phyloP scores from a whole-genome alignment of 2,888 invertebrate genomes.

The Dorcus parallelipipedus region DNA sequence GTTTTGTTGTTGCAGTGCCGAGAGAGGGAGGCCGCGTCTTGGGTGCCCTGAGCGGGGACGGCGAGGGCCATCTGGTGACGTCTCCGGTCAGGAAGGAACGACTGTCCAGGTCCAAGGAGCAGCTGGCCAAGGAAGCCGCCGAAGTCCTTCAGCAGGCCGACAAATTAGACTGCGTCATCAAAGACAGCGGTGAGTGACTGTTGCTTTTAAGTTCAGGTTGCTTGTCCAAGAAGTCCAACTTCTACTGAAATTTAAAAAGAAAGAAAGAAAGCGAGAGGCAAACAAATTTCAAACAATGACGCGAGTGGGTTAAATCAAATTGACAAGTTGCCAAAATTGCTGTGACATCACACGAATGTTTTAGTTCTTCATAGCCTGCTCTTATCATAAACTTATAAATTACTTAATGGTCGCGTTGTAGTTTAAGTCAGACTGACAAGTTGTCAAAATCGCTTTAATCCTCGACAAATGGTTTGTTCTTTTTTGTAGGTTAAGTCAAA shows the following conservation, averaged over 20 bases:
- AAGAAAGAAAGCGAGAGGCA: no score
- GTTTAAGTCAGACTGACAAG: no score
- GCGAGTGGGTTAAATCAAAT: no score
- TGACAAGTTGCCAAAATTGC: no score
- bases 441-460: no score
- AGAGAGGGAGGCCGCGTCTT: slow-evolving; percentile 47
- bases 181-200: slow-evolving; percentile 33
- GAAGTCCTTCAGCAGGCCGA: slow-evolving; percentile 71
- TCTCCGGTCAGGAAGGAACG: slow-evolving; percentile 57
- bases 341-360: no score
- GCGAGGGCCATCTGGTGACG: slow-evolving; percentile 44
- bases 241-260: neutral
- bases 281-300: no score
- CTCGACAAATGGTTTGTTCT: no score
- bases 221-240: neutral
- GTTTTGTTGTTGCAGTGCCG: slow-evolving; percentile 47
- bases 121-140: slow-evolving; percentile 74
- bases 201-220: neutral
- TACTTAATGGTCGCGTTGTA: no score
- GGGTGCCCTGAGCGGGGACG: slow-evolving; percentile 51
- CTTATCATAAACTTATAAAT: no score
- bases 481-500: no score
- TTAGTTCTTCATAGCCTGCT: no score
- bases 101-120: slow-evolving; percentile 68
- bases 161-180: slow-evolving; percentile 60